These are phyloP conservation scores for Trinorchestia longiramus DNA, from an alignment of 1,140 invertebrate species.

Conservation along the genomic window DNA sequence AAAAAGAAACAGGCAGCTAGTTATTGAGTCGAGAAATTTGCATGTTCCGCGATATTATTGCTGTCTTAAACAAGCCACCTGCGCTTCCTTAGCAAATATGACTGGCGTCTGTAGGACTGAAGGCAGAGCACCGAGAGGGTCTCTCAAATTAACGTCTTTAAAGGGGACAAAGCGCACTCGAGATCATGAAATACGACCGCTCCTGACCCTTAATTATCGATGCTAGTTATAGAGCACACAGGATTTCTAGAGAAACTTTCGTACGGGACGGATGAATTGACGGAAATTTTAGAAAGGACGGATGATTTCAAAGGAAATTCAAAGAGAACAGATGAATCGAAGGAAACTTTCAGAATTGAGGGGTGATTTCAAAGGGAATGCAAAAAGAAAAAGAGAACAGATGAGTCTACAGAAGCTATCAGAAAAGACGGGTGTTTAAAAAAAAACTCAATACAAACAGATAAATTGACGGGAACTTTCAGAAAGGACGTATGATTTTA, in stretches of 20 bases:
- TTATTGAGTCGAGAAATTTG: constrained; percentile 1
- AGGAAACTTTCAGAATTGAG: background rate
- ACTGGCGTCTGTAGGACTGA: background rate
- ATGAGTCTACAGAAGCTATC: too few relatives aligned
- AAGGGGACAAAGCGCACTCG: background rate
- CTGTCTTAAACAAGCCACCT: background rate
- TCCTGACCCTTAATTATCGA: background rate
- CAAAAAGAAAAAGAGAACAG: too few relatives aligned
- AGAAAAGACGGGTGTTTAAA: too few relatives aligned
- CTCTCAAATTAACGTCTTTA: background rate
- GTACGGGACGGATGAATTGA: background rate
- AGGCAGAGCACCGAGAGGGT: background rate
- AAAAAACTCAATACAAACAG: too few relatives aligned
- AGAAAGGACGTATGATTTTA: too few relatives aligned
- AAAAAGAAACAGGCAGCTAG: background rate
- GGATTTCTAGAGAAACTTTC: background rate
- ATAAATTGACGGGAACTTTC: too few relatives aligned
- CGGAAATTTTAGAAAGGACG: background rate
- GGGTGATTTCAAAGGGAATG: background rate
- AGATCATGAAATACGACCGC: background rate
- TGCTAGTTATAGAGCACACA: background rate
- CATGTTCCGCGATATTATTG: background rate
- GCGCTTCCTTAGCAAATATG: background rate
- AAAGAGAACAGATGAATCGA: too few relatives aligned
- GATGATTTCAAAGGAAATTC: background rate